phyloP scores from a whole-genome alignment of 2,888 invertebrate genomes.

The Schizaphis graminum region DNA sequence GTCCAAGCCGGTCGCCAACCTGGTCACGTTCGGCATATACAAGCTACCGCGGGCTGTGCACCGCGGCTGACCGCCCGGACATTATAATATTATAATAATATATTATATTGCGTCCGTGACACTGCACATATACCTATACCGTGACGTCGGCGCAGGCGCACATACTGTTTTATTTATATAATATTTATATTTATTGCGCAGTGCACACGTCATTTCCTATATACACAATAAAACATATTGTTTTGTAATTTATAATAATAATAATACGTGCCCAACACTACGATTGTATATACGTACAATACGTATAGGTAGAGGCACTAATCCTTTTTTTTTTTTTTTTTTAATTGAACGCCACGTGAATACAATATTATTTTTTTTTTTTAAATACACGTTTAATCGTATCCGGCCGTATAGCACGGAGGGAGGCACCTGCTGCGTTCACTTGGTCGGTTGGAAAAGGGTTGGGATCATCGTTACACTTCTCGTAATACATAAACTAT shows the following conservation, averaged over 20 bases:
- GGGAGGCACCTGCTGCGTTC: background rate
- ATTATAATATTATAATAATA: no score
- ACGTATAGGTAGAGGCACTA: no score
- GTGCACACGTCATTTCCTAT: conserved; percentile 9
- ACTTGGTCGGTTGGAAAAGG: background rate
- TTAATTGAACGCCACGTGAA: background rate
- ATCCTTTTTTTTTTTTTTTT: background rate
- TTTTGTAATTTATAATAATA: background rate
- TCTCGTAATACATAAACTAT: background rate
- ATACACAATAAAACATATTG: background rate
- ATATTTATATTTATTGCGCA: background rate
- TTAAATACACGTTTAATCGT: background rate
- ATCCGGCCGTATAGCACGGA: background rate
- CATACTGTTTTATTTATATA: background rate
- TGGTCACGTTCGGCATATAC: conserved; percentile 69
- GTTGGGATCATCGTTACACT: background rate
- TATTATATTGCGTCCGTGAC: no score
- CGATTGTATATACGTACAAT: background rate
- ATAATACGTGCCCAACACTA: background rate
- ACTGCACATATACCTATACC: no score
- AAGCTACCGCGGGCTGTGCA: conserved; percentile 55
- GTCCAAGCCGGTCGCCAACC: conserved; percentile 66
- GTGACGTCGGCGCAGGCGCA: background rate
- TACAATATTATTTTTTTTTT: background rate
- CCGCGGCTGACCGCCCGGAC: background rate